Evolutionary conservation across 2,888 invertebrate species (phyloP).

Genomic region (Parnassius smintheus): DNA sequence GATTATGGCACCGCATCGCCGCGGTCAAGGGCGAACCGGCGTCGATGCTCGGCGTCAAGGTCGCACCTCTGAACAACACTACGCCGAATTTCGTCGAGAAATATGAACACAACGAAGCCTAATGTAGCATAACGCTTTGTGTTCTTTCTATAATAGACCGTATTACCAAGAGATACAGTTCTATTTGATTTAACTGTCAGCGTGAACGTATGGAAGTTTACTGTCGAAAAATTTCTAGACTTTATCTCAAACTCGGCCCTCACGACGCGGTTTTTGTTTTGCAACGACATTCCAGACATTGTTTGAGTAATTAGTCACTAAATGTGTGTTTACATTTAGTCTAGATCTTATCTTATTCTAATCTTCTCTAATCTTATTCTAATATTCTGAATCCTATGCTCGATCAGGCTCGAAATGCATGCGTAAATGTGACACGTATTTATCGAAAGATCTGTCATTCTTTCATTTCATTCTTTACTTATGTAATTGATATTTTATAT

Average conservation of each 20-base stretch:
- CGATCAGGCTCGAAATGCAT: too few relatives aligned
- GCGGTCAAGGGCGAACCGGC: constrained; percentile 43
- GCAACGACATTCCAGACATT: constrained; percentile 8
- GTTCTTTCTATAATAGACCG: constrained; percentile 10
- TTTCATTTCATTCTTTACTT: too few relatives aligned
- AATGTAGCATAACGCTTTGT: neutral
- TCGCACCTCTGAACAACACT: constrained; percentile 39
- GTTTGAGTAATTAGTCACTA: neutral
- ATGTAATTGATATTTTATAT: too few relatives aligned
- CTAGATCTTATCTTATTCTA: neutral
- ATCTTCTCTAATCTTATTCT: too few relatives aligned
- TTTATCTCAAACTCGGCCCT: constrained; percentile 18
- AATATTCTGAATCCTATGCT: too few relatives aligned
- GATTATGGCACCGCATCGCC: constrained; percentile 28
- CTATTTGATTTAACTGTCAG: neutral
- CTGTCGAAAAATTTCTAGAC: constrained; percentile 15
- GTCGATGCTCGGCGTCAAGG: constrained; percentile 39
- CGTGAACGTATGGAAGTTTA: neutral
- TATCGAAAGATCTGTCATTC: too few relatives aligned
- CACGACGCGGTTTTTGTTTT: constrained; percentile 10
- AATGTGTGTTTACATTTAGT: neutral
- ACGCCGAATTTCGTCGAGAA: constrained; percentile 36
- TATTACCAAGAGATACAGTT: neutral
- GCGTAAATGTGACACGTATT: too few relatives aligned
- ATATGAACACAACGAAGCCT: constrained; percentile 28